Evolutionary conservation across 2,888 invertebrate genomes (phyloP), one percentile per base, ranked within the genome.

Genomic region (Desoria tigrina): DNA sequence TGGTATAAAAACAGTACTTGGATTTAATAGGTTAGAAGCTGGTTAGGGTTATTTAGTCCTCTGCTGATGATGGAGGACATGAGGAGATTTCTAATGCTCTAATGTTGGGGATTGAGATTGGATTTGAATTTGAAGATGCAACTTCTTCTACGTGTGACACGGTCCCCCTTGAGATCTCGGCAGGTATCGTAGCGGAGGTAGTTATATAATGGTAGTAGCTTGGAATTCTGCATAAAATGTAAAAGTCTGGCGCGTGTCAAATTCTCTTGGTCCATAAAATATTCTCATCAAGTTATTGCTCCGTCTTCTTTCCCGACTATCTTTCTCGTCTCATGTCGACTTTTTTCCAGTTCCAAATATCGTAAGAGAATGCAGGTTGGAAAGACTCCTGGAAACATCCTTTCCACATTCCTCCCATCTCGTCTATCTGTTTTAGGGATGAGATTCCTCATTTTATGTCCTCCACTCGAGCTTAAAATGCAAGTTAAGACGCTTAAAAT

Each of bases 221-320:
- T 65, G 73, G 74, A 74, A 74, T 74, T 74, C 73, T 74, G 71
- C 74, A 73, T 74, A 71, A 69, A 67, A 63, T 74, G 65, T 69
- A 61, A 69, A 65, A 63, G 67, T 65, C 71, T 66, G 72, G 69
- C 74, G 69, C 72, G 71, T 72, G 74, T 74, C 74, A 72, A 68
- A 66, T 68, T 65, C 66, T 64, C 63, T 54, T 64, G 67, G 67
- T 65, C 68, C 59, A 71, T 74, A 71, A 73, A 74, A 73, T 69
- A 72, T 73, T 72, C 71, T 68, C 68, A 69, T 72, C 69, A 73
- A 74, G 69, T 74, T 74, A 74, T 73, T 69, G 68, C 74, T 70
- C 53, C 27, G 14, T 53, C 51, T 49, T 53, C 57, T 37, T 42
- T 63, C 42, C 39, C 24, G 58, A 37, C 55, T 51, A 56, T 61